Conservation (phyloP, 2,888 invertebrate genomes). For the Ophion ventricosus region DNA sequence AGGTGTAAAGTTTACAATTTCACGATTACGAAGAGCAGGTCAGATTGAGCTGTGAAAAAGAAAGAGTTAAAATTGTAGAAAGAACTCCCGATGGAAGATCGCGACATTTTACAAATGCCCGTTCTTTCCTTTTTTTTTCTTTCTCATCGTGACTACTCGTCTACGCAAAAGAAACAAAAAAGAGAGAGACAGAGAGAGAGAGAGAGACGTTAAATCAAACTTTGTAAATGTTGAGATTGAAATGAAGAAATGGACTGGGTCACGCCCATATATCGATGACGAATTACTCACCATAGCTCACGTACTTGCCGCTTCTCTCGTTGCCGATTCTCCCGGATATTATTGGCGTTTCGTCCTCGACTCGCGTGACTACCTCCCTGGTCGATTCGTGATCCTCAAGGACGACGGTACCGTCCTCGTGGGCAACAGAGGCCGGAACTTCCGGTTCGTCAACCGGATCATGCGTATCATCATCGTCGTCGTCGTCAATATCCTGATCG, state of each 20-base stretch:
- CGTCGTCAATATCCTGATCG: slow-evolving; percentile 21
- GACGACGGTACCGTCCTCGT: slow-evolving; percentile 6
- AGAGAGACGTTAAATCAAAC: neutral
- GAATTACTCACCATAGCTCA: slow-evolving; percentile 80
- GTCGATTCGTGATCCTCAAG: slow-evolving; percentile 20
- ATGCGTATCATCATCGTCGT: slow-evolving; percentile 3
- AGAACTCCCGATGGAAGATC: too few relatives aligned
- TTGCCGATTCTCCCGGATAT: slow-evolving; percentile 66
- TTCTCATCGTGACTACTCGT: neutral
- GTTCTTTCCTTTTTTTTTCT: too few relatives aligned
- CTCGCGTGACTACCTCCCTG: slow-evolving; percentile 32
- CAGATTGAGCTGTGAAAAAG: neutral
- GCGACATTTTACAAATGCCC: too few relatives aligned
- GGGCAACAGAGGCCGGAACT: neutral
- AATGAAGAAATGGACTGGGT: slow-evolving; percentile 65
- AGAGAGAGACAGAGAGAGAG: too few relatives aligned
- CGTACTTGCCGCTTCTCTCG: slow-evolving; percentile 75
- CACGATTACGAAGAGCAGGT: neutral
- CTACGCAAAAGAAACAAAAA: neutral
- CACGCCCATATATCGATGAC: slow-evolving; percentile 79
- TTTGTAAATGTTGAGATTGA: neutral
- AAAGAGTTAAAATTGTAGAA: too few relatives aligned
- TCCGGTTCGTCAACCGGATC: neutral
- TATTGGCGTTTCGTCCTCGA: slow-evolving; percentile 34
- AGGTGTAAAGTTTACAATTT: neutral